Conservation (phyloP, 2,888 invertebrate genomes). For the Caenorhabditis plicata region DNA sequence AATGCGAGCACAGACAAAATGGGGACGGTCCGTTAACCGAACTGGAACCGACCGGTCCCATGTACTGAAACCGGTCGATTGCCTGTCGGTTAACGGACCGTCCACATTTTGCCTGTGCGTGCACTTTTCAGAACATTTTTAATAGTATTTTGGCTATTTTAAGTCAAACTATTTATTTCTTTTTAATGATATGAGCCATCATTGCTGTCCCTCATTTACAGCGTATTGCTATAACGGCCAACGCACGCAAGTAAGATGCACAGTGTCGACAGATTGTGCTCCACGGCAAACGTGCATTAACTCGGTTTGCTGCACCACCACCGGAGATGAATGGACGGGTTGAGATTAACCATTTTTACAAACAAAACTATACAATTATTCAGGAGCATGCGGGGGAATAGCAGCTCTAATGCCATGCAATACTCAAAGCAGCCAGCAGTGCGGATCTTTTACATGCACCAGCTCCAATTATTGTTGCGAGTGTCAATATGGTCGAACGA, state of each 20-base stretch:
- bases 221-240: slow-evolving; percentile 53
- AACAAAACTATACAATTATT: too few species aligned
- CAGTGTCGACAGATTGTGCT: slow-evolving; percentile 38
- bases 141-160: too few species aligned
- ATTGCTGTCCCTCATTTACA: slow-evolving; percentile 11
- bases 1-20: too few species aligned
- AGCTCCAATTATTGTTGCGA: slow-evolving; percentile 59
- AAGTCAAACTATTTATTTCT: too few species aligned
- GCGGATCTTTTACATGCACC: slow-evolving; percentile 45
- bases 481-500: slow-evolving; percentile 50
- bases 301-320: slow-evolving; percentile 51
- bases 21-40: too few species aligned
- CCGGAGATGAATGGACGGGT: slow-evolving; percentile 53
- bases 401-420: slow-evolving; percentile 48
- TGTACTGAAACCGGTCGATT: too few species aligned
- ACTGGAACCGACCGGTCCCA: too few species aligned
- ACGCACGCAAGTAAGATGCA: slow-evolving; percentile 40
- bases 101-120: too few species aligned
- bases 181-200: too few species aligned
- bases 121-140: too few species aligned
- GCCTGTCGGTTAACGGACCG: too few species aligned
- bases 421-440: slow-evolving; percentile 23
- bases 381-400: slow-evolving; percentile 54
- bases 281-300: slow-evolving; percentile 50
- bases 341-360: slow-evolving; percentile 1